Base-by-base conservation (phyloP, 2,888 invertebrate species). In the Agrotis ipsilon region DNA sequence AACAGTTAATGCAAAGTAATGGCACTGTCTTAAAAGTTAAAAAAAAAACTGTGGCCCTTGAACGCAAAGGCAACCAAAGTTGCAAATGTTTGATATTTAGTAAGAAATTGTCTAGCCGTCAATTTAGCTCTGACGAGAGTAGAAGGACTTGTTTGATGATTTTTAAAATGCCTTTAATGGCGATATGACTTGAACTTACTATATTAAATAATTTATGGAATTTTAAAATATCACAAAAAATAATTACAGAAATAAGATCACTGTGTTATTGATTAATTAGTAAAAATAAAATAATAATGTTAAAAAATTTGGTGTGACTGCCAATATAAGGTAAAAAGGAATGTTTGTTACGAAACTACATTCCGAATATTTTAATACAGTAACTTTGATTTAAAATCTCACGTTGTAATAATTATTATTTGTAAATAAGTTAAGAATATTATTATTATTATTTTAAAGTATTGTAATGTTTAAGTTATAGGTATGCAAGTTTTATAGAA, bases 401-500 rank as follows among this genome's bases (percentile, higher is more conserved):
- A 76, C 27, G 43, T 66, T 76, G 27, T 77, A 71, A 62, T 51
- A 3, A 3, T 68, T 86, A 3, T 68, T 86, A 82, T 64, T 62
- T 80, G 85, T 81, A 84, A 77, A 86, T 85, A 85, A 60, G 60
- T 65, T 77, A 75, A 39, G 63, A 67, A 72, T 32, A 63, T 75
- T 67, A 67, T 75, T 67, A 67, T 75, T 67, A 68, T 74, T 68
- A 55, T 61, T 60, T 24, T 55, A 69, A 64, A 68, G 65, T 75
- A 60, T 79, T 68, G 62, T 72, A 71, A 48, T 68, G 48, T 70
- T 39, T 80, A 75, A 80, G 60, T 55, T 66, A 16, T 55, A 67
- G 14, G 19, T 63, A 69, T 71, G 74, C 52, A 49, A 77, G 72
- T 80, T 86, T 85, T 84, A 82, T 84, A 84, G 78, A 83, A 86